Evolutionary conservation across 2,797 vertebrate species (phyloP).

Genomic region (Fundulus diaphanus): DNA sequence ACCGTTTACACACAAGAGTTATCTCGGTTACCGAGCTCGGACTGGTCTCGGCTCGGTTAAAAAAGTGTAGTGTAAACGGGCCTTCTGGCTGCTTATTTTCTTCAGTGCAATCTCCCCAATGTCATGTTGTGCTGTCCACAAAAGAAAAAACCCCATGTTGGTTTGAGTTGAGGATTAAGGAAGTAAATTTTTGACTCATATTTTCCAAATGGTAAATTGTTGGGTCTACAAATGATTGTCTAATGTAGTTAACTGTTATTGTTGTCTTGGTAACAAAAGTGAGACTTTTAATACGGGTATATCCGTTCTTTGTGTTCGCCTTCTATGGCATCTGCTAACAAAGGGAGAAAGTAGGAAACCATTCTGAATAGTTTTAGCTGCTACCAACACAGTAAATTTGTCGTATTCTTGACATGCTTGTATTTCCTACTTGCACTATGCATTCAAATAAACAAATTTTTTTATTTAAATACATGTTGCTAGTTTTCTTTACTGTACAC

Average conservation of each 20-base stretch:
- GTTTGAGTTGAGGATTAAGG: background rate
- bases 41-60: too few relatives aligned
- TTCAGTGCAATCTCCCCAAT: slow-evolving; percentile 1
- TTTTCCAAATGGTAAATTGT: slow-evolving; percentile 4
- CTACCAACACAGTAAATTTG: background rate
- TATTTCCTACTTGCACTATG: background rate
- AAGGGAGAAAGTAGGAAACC: background rate
- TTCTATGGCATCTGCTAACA: slow-evolving; percentile 9
- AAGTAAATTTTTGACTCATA: background rate
- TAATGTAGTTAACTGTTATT: background rate
- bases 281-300: background rate
- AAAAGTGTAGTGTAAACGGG: too few relatives aligned
- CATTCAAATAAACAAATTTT: slow-evolving; percentile 9
- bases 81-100: background rate
- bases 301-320: background rate
- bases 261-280: background rate
- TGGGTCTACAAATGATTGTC: slow-evolving; percentile 5
- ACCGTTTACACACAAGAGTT: too few relatives aligned
- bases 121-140: background rate
- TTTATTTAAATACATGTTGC: background rate
- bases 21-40: too few relatives aligned
- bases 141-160: background rate
- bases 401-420: background rate
- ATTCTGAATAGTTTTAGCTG: background rate
- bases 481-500: slow-evolving; percentile 33